Conservation (phyloP, 2,113 vertebrate genomes). For the Calyptommatus sinebrachiatus region DNA sequence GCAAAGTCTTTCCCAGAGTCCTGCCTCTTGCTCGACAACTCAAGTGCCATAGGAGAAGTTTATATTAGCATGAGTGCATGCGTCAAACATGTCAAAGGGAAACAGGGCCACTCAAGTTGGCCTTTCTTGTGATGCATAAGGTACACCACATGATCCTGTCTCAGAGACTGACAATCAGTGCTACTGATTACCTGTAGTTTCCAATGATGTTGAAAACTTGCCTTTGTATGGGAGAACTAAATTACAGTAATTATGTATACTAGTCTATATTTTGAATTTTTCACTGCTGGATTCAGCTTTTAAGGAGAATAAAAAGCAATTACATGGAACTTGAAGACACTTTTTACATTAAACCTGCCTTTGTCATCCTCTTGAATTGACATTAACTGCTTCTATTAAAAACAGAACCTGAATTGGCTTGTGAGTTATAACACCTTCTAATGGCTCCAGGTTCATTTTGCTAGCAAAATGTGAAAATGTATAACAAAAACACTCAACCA, state of each 20-base stretch:
- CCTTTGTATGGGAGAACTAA: neutral
- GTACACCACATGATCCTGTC: too few species aligned
- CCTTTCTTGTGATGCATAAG: too few species aligned
- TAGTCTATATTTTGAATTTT: neutral
- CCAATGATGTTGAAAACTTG: neutral
- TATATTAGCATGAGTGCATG: too few species aligned
- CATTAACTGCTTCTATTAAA: constrained; percentile 1
- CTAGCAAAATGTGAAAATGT: neutral
- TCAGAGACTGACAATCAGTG: neutral
- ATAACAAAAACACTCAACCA: neutral
- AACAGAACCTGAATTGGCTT: constrained; percentile 4
- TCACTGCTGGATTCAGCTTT: neutral
- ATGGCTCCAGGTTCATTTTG: neutral
- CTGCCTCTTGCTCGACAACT: too few species aligned
- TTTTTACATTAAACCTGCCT: constrained; percentile 3
- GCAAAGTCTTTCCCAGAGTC: too few species aligned
- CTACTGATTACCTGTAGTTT: neutral
- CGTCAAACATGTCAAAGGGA: too few species aligned
- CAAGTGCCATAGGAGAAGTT: too few species aligned
- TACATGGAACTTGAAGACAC: neutral
- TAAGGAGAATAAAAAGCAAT: neutral
- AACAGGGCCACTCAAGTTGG: too few species aligned
- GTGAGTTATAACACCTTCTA: constrained; percentile 1
- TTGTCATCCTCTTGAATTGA: constrained; percentile 6
- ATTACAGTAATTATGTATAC: neutral